These are phyloP conservation scores for Neoaliturus tenellus DNA, from an alignment of 2,888 invertebrate species.

Conservation along the genomic window DNA sequence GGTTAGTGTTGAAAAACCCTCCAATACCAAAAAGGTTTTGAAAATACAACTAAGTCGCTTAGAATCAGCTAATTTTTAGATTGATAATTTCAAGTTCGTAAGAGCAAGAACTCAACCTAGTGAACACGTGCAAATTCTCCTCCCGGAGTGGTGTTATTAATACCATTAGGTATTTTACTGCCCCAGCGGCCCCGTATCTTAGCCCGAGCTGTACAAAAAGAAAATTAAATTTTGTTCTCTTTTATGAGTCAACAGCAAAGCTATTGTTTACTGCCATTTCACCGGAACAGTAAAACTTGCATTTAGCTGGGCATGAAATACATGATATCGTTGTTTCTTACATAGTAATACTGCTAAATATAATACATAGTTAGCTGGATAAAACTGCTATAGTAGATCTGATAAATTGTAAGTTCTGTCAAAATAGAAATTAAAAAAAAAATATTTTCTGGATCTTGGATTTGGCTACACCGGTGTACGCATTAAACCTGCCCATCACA, in stretches of 20 bases:
- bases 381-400: neutral
- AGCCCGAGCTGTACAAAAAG: slow-evolving; percentile 14
- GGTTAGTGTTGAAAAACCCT: neutral
- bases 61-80: neutral
- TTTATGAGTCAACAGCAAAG: slow-evolving; percentile 36
- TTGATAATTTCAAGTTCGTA: neutral
- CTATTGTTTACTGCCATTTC: slow-evolving; percentile 47
- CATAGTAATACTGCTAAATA: neutral
- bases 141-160: slow-evolving; percentile 2
- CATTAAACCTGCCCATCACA: no score
- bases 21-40: neutral
- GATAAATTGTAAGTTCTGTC: neutral
- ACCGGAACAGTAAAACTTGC: slow-evolving; percentile 28
- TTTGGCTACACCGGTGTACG: no score
- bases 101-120: neutral
- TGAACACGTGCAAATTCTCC: neutral
- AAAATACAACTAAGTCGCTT: neutral
- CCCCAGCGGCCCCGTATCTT: slow-evolving; percentile 4
- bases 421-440: no score
- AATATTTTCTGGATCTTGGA: no score
- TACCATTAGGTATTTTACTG: slow-evolving; percentile 38
- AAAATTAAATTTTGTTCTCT: slow-evolving; percentile 48
- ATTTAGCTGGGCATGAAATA: neutral
- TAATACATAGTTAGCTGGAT: neutral
- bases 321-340: neutral